These are phyloP conservation scores for Abscondita cerata DNA, from an alignment of 2,888 invertebrate genomes.

Conservation along the genomic window DNA sequence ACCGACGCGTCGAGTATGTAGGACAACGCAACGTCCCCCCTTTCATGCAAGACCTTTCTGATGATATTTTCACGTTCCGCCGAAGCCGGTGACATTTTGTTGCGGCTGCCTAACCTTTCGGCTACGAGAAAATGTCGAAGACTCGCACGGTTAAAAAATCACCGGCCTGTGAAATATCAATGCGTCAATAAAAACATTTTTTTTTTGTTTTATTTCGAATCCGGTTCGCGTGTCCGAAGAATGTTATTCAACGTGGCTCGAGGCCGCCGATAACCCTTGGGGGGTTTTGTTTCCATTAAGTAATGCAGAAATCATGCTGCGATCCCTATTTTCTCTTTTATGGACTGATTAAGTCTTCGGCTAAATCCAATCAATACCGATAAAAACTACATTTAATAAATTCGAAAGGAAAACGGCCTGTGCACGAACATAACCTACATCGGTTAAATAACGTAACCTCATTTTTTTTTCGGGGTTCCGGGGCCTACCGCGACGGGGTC, in stretches of 20 bases:
- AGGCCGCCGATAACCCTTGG: slow-evolving; percentile 29
- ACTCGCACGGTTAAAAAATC: slow-evolving; percentile 39
- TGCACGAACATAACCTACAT: no score
- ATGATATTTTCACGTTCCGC: no score
- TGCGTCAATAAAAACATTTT: no score
- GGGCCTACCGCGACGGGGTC: slow-evolving; percentile 31
- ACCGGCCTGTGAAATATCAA: slow-evolving; percentile 43
- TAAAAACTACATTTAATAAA: no score
- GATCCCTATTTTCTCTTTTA: slow-evolving; percentile 36
- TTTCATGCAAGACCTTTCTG: not conserved
- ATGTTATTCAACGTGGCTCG: slow-evolving; percentile 24
- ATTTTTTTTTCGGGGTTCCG: no score
- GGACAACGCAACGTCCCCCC: slow-evolving; percentile 28
- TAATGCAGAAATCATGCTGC: slow-evolving; percentile 42
- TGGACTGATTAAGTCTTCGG: slow-evolving; percentile 35
- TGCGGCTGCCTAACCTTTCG: slow-evolving; percentile 23
- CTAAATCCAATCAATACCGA: slow-evolving; percentile 26
- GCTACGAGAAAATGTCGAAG: slow-evolving; percentile 40
- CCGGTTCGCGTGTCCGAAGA: slow-evolving; percentile 25
- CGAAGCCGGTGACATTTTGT: not conserved
- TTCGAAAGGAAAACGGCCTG: not conserved
- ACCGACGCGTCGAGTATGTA: slow-evolving; percentile 35
- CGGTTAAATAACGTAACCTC: no score
- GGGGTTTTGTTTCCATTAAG: slow-evolving; percentile 39
- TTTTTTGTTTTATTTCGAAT: no score